Evolutionary conservation across 2,888 invertebrate species (phyloP), one percentile per base, ranked within the genome.

Genomic region (Geophilus truncorum): DNA sequence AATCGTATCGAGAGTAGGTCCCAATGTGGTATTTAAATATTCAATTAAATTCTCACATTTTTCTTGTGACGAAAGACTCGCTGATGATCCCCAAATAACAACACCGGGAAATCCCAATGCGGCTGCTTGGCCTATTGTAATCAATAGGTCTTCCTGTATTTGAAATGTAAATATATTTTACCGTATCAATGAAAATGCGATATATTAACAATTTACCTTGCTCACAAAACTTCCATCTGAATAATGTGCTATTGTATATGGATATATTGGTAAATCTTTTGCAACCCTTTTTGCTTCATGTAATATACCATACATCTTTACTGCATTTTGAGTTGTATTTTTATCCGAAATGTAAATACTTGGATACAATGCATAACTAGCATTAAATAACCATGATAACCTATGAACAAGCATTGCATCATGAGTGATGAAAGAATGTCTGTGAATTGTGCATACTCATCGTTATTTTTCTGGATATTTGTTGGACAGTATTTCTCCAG

Each of bases 61-160:
- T 18, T 77, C 77, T 36, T 18, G 32, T 1, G 32, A 18, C n/a
- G 4, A 15, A 9, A 34, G n/a, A 32, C n/a, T 77, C 4, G 12
- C 10, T 15, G 32, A 77, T 4, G 34, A 36, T 15, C 77, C 77
- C 77, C 77, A 77, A 12, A 77, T 21, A 2, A 77, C 10, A 3
- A 77, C 36, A 18, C 77, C 77, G 15, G 77, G 77, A 12, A 77
- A 77, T 1, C 77, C 34, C 36, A 77, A 77, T 30, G 36, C 77
- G 18, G 34, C 77, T 36, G 77, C 36, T 36, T 77, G 77, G 36
- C 77, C 77, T 12, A 77, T 21, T 10, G 77, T 77, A 32, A 77
- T 30, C n/a, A 77, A 15, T 36, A 77, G 18, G 21, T 77, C 77
- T 3, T 30, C 36, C 77, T 77, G 76, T 15, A 75, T 45, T 45